Conservation (phyloP, 2,888 invertebrate species). For the Lysandra coridon region DNA sequence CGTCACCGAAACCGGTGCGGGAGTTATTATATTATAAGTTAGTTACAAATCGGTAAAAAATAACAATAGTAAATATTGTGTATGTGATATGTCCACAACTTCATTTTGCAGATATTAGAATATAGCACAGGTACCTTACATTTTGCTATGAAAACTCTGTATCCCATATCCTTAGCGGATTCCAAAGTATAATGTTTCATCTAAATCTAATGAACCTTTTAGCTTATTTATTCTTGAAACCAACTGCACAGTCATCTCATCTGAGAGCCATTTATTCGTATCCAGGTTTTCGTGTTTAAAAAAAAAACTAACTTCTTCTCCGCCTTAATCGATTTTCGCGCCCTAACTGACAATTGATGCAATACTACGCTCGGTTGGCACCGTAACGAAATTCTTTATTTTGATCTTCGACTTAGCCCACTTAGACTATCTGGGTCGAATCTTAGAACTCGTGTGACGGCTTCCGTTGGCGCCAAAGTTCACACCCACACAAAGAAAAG, state of each 20-base stretch:
- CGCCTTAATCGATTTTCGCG: conserved; percentile 25
- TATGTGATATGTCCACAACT: no score
- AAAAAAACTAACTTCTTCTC: neutral
- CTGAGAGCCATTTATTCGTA: neutral
- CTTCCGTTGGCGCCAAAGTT: neutral
- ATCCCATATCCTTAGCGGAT: no score
- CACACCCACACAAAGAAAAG: neutral
- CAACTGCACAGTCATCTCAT: neutral
- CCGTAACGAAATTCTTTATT: conserved; percentile 12
- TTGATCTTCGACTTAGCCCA: conserved; percentile 15
- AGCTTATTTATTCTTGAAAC: no score
- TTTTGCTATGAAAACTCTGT: no score
- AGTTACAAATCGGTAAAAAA: no score
- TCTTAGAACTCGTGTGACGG: neutral
- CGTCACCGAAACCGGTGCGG: no score
- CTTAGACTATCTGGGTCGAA: conserved; percentile 2
- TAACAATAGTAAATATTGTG: no score
- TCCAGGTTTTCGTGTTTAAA: neutral
- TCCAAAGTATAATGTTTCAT: no score
- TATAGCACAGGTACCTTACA: no score
- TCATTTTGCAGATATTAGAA: no score
- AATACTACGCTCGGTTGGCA: conserved; percentile 16
- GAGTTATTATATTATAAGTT: no score
- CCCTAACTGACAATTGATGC: conserved; percentile 17
- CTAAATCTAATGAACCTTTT: no score